Base-by-base conservation (phyloP, 2,888 invertebrate genomes). In the Charanyca ferruginea region DNA sequence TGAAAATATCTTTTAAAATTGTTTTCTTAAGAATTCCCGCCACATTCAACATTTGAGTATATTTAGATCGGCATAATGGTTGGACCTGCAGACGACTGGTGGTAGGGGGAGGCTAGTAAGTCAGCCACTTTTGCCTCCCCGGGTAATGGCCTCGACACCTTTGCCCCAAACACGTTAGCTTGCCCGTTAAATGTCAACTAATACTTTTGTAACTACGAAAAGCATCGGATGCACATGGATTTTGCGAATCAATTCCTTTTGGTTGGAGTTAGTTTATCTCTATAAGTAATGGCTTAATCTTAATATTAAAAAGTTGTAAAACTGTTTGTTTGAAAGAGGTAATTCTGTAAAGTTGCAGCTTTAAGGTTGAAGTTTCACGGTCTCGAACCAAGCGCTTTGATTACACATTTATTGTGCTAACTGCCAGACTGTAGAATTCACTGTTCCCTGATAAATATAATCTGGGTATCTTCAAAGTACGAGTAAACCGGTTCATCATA, bases 111-210 rank as follows among this genome's bases (percentile, higher is more conserved):
- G 66, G 75, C 65, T 57, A 82, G 79, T 86, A 85, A 85, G 83
- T 85, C 85, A 88, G 88, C 83, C 86, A 87, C 86, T 87, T 84
- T 48, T 81, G 75, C 73, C 84, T 73, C 68, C 74, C 68, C 88
- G 88, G 89, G 85, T 90, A 92, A 92, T 85, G 90, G 88, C 89
- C 90, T 73, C 87, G 85, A 83, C 89, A 91, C 89, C 89, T 90
- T 85, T 83, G 84, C 85, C 58, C 85, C 87, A 86, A 90, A 90
- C 89, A 88, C 88, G 85, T 89, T 72, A 38, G 47, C 38, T 55
- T 42, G 57, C 65, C 53, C 63, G 63, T 79, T 90, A 88, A 90
- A 90, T 89, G 91, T 90, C 90, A 91, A 89, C 87, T 85, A 77
- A 53, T 55, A 45, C 86, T 90, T 88, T 87, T 86, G 85, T 84